Evolutionary conservation across 53 echinoderm and acorn worm species (phyloP), one percentile per base, ranked within the genome.

Genomic region (Patiria pectinifera): DNA sequence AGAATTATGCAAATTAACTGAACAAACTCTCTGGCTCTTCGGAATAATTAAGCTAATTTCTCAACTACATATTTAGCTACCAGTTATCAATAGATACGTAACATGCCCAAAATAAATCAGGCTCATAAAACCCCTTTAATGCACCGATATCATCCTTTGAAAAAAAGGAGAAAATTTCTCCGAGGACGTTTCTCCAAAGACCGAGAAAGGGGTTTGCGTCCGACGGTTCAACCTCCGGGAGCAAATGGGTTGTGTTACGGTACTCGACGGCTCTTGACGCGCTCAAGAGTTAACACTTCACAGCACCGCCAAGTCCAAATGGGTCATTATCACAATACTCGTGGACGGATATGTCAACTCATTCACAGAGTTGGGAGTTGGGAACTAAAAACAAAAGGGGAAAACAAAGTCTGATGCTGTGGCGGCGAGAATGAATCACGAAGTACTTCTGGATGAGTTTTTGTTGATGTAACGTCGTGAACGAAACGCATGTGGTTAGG

Each of bases 321-420:
- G 69, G 71, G 43, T 69, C 49, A 15, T 48, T 75, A 45, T 75
- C 86, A 86, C 46, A 86, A 86, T 58, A 86, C 86, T 86, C 86
- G 21, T 86, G 12, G 72, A 48, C 49, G 58, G 58, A 48, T 74
- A 86, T 86, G 86, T 86, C 86, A 86, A 72, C 86, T 49, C 53
- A 19, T n/a, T 48, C 21, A 25, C 48, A 53, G n/a, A 74, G 49
- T 22, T 0, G 75, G 47, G 75, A 53, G 11, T 79, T 45, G 10
- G 9, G 46, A 79, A 46, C 46, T 19, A 45, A 46, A 79, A 45
- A 79, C 80, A 79, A 9, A 12, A 12, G 77, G 4, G 74, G 24
- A 24, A 74, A n/a, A 74, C 19, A 21, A 21, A 23, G 24, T 74
- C 74, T 10, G 74, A 3, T 18, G 74, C 19, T 74, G 9, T 74